Percentiles rank a stretch among this genome's conserved stretches.
These are phyloP conservation scores for Palythoa grandis DNA, from an alignment of 92 coral and sea anemone genomes.

Conservation along the genomic window DNA sequence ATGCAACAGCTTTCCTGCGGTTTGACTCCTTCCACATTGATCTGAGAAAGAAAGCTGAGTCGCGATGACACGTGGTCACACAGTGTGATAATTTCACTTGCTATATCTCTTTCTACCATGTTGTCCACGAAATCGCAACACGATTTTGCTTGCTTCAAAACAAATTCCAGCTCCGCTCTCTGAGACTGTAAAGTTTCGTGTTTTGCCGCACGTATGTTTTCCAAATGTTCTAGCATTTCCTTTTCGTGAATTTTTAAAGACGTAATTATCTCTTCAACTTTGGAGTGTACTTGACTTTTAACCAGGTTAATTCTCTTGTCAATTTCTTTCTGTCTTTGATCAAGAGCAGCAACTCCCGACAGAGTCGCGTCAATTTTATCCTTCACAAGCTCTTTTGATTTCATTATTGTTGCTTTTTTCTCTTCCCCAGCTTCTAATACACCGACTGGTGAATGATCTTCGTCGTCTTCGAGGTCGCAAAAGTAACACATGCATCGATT, in stretches of 20 bases:
- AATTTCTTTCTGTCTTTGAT: constrained; percentile 69
- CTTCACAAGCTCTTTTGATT: constrained; percentile 47
- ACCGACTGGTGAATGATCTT: constrained; percentile 65
- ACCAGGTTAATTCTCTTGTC: constrained; percentile 67
- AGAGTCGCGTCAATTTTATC: constrained; percentile 50
- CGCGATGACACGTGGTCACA: constrained; percentile 66
- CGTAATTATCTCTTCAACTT: constrained; percentile 66
- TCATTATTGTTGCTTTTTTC: constrained; percentile 34
- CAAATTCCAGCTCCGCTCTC: constrained; percentile 51
- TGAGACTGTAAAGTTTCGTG: constrained; percentile 74
- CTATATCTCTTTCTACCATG: constrained; percentile 61
- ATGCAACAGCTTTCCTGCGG: constrained; percentile 78
- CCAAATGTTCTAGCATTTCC: constrained; percentile 71
- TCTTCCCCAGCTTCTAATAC: constrained; percentile 58
- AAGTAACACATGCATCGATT: constrained; percentile 70
- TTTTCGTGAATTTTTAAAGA: constrained; percentile 70
- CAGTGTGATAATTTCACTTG: constrained; percentile 69
- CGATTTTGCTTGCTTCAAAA: constrained; percentile 57
- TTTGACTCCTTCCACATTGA: constrained; percentile 67
- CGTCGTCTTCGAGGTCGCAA: constrained; percentile 70
- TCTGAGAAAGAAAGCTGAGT: constrained; percentile 58
- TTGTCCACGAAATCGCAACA: constrained; percentile 70
- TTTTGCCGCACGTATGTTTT: constrained; percentile 69
- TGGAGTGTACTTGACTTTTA: constrained; percentile 66
- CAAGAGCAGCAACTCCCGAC: constrained; percentile 54